Base-by-base conservation (phyloP, 2,797 vertebrate genomes). In the Oreochromis grahami region DNA sequence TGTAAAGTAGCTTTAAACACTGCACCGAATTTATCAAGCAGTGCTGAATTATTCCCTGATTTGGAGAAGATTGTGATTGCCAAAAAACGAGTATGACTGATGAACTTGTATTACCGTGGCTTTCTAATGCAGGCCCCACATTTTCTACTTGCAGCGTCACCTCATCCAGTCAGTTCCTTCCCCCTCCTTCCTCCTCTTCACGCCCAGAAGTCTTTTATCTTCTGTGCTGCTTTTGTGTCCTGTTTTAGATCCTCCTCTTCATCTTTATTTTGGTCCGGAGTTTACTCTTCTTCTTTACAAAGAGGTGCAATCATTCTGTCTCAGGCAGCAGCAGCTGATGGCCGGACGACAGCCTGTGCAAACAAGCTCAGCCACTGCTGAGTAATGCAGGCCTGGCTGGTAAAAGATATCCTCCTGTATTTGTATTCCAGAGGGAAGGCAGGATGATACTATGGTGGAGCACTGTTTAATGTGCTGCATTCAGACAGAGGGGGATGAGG, bases 361-460 rank as follows among this genome's bases (percentile, higher is more conserved):
- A 88, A 89, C 79, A 77, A 91, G 81, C 77, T 81, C 76, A 79
- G 84, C 43, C 78, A 29, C 80, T 90, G 90, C 88, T 91, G 87
- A 93, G 86, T 86, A 89, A 87, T 60, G 84, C 86, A 68, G 88
- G 91, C 91, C 86, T 65, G 19, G 74, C 77, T 41, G 68, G 53
- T 68, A 32, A 72, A 38, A 85, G 84, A 76, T 76, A 84, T 85
- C 72, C 80, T 85, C 82, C 76, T 80, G 78, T 77, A 65, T 86
- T 80, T 91, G 80, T 88, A 87, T 85, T 92, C 89, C 91, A 84
- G 83, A 70, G 87, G 90, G 89, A 91, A 78, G 84, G 63, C 56
- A 78, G 11, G 87, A 86, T 83, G 88, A 88, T 79, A 76, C 89
- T 84, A 87, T 80, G 38, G 78, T 52, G 17, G 82, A 76, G 77